These are phyloP conservation scores for Drosophila borealis DNA, from an alignment of 2,888 invertebrate genomes.

Conservation along the genomic window DNA sequence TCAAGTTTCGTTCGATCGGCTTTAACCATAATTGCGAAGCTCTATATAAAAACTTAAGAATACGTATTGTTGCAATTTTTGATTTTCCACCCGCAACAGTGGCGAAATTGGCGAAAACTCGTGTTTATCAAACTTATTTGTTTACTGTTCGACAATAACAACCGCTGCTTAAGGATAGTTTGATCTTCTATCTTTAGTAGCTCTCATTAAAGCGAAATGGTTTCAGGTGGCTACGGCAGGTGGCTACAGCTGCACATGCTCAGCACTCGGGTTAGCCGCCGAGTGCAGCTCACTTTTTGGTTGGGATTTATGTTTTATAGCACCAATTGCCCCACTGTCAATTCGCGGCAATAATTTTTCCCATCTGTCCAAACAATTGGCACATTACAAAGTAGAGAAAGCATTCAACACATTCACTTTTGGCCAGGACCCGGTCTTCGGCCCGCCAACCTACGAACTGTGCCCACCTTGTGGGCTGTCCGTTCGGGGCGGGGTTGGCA, in stretches of 20 bases:
- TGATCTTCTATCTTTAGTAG: constrained; percentile 35
- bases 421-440: constrained; percentile 39
- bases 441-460: constrained; percentile 36
- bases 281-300: constrained; percentile 29
- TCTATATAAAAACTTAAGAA: too few relatives aligned
- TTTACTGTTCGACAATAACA: not conserved
- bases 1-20: too few relatives aligned
- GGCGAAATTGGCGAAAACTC: too few relatives aligned
- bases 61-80: too few relatives aligned
- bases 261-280: constrained; percentile 1
- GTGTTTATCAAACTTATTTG: too few relatives aligned
- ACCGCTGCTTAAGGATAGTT: constrained; percentile 18
- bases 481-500: not conserved
- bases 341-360: constrained; percentile 69
- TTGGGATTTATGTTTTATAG: constrained; percentile 62
- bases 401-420: constrained; percentile 76
- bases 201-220: constrained; percentile 43
- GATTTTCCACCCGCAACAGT: too few relatives aligned
- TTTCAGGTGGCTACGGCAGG: constrained; percentile 46
- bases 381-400: constrained; percentile 80
- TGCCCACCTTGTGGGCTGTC: constrained; percentile 22
- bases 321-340: constrained; percentile 66
- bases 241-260: constrained; percentile 29
- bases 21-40: too few relatives aligned
- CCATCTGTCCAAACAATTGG: constrained; percentile 73